phyloP scores from a whole-genome alignment of 2,888 invertebrate genomes.

The Hypselothyrea guttata region DNA sequence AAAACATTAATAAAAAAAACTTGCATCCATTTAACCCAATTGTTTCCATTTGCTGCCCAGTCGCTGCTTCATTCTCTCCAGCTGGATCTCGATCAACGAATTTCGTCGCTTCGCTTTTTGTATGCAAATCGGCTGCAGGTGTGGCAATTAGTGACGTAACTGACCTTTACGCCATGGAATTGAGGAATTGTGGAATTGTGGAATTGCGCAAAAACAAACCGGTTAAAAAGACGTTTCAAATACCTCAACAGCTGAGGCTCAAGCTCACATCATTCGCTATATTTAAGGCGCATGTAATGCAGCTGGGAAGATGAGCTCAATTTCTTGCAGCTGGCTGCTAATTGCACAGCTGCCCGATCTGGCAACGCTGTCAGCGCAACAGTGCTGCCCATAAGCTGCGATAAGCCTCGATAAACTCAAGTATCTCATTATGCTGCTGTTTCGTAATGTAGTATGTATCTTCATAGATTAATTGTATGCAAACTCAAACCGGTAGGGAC shows the following conservation, averaged over 20 bases:
- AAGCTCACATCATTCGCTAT: conserved; percentile 43
- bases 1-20: no score
- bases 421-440: no score
- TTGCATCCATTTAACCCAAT: background rate
- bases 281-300: conserved; percentile 42
- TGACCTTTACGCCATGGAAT: conserved; percentile 28
- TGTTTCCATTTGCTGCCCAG: background rate
- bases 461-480: no score
- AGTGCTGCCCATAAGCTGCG: no score
- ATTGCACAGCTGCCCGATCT: no score
- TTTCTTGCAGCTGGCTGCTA: no score
- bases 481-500: no score
- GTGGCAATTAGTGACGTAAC: conserved; percentile 51
- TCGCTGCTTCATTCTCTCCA: conserved; percentile 13
- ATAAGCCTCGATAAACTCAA: no score
- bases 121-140: conserved; percentile 49
- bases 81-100: conserved; percentile 8
- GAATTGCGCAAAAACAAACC: conserved; percentile 38
- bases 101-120: conserved; percentile 45
- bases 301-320: background rate
- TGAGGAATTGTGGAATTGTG: no score
- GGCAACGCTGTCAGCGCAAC: no score
- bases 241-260: conserved; percentile 22
- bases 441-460: no score
- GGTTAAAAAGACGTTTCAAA: conserved; percentile 38